Base-by-base conservation (phyloP, 92 coral and sea anemone genomes). In the Epizoanthus fatuus region DNA sequence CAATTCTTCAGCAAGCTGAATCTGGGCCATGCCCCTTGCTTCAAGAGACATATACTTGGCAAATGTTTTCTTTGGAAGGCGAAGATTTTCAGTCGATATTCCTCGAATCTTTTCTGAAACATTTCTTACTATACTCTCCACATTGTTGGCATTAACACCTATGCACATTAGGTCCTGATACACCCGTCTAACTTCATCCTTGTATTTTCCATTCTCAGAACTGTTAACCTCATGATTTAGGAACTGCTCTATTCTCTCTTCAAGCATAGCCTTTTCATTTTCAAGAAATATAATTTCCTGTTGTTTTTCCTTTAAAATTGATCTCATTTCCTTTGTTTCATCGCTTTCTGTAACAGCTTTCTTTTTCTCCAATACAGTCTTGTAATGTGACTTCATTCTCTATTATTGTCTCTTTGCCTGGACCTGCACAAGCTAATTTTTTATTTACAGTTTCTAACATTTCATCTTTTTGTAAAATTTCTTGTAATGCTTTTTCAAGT, bases 161-260 rank as follows among this genome's bases (percentile, higher is more conserved):
- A 55, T 77, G n/a, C 69, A 58, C 63, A 58, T 58, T 6, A 59
- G 29, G 38, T 73, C 79, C 19, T 52, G 79, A 73, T 73, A 73
- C 78, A 81, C 86, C 51, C 67, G 74, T n/a, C 86, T 25, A 56
- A 81, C 38, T 67, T 81, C 78, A 81, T 67, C 86, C 20, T 38
- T 81, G 29, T 67, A 81, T 45, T 60, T 79, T 38, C 84, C 70
- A 20, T 69, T 29, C 64, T 81, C 20, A 63, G 67, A 63, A 45
- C 62, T 47, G 7, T 52, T 42, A 81, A 81, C 78, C 71, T 39
- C 83, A 77, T 42, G 57, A 57, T 77, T 20, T 12, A 58, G 56
- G 47, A 79, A 81, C 20, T 81, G 79, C 53, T 81, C 86, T 42
- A 69, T 81, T 81, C 79, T 67, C 53, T 81, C 86, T 68, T 81